Conservation (phyloP, 2,113 vertebrate species). For the Acrocephalus kingi region DNA sequence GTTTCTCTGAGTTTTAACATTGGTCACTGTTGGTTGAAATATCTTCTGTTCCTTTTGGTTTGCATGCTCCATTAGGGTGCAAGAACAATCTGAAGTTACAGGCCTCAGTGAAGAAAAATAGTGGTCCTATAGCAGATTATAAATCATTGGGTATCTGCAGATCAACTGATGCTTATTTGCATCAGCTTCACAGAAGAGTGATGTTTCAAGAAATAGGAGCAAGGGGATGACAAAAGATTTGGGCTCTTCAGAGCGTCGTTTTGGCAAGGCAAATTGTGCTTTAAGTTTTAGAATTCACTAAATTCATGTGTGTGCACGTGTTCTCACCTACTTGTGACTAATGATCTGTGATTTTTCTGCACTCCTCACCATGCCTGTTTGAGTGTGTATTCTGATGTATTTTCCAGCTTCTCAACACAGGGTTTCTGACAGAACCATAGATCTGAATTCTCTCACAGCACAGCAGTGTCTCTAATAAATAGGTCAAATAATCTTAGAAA, state of each 20-base stretch:
- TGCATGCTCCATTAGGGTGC: background rate
- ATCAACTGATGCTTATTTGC: background rate
- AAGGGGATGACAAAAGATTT: background rate
- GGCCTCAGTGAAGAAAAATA: background rate
- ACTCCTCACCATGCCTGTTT: background rate
- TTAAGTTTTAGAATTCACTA: background rate
- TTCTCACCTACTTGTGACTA: background rate
- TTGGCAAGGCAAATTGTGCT: background rate
- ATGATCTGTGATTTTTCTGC: background rate
- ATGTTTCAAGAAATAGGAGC: background rate
- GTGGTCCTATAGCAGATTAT: rapidly evolving
- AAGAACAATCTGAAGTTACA: background rate
- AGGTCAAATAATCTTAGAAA: conserved; percentile 34
- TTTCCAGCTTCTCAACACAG: conserved; percentile 5
- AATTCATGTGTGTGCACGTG: background rate
- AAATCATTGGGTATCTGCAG: background rate
- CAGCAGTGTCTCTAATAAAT: background rate
- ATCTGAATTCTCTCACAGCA: conserved; percentile 2
- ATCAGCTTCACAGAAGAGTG: background rate
- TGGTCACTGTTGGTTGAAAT: background rate
- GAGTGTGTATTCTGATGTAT: background rate
- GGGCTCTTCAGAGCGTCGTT: background rate
- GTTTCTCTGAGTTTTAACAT: background rate
- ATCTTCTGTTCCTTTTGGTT: background rate
- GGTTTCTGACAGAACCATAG: conserved; percentile 19